A percentile compares a stretch with the other conserved stretches of the same genome.
phyloP scores from a whole-genome alignment of 2,797 vertebrate genomes.

The Rhincodon typus region DNA sequence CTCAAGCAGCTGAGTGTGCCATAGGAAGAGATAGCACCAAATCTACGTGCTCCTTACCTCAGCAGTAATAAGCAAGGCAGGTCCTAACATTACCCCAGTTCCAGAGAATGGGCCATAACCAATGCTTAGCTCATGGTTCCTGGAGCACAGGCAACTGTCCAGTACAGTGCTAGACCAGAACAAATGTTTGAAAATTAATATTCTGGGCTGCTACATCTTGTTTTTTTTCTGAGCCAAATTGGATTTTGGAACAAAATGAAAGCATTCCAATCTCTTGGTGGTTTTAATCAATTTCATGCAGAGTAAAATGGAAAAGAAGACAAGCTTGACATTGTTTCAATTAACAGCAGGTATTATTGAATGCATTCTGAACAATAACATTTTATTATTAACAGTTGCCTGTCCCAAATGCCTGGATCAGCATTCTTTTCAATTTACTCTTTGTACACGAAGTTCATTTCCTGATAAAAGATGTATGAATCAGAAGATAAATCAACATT shows the following conservation, averaged over 20 bases:
- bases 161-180: background rate
- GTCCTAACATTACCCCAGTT: background rate
- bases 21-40: background rate
- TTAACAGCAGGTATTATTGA: conserved; percentile 29
- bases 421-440: background rate
- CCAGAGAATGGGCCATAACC: background rate
- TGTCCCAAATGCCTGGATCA: conserved; percentile 6
- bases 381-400: conserved; percentile 27
- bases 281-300: conserved; percentile 34
- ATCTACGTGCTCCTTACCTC: background rate
- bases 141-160: background rate
- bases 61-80: background rate
- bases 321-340: conserved; percentile 25
- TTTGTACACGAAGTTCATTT: background rate
- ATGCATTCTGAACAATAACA: conserved; percentile 1
- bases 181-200: background rate
- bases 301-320: conserved; percentile 12
- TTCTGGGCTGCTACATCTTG: background rate
- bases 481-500: background rate
- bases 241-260: conserved; percentile 35
- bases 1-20: background rate
- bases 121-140: background rate
- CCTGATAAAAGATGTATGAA: background rate
- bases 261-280: conserved; percentile 20
- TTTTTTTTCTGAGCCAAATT: conserved; percentile 15